Evolutionary conservation across 2,113 vertebrate genomes (phyloP).

Genomic region (Sinocyclocheilus maitianheensis): DNA sequence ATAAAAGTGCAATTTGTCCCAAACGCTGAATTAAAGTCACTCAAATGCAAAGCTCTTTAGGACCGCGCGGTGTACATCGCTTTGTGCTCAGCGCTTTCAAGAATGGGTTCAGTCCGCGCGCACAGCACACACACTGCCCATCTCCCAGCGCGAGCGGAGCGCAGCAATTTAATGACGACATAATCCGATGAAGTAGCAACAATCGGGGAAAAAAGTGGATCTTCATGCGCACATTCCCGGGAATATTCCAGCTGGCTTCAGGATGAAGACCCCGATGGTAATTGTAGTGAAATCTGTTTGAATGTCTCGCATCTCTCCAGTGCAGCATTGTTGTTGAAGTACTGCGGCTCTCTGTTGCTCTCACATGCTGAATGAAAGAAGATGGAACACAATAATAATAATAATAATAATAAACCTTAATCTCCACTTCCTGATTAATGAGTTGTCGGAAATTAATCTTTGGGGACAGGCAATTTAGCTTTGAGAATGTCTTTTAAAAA

Average conservation of each 20-base stretch:
- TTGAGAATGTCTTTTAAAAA: not conserved
- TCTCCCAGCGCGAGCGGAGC: constrained; percentile 62
- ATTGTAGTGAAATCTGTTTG: constrained; percentile 55
- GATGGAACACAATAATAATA: not conserved
- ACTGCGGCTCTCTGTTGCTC: constrained; percentile 31
- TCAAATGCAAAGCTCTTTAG: constrained; percentile 64
- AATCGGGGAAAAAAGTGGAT: constrained; percentile 78
- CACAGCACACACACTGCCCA: constrained; percentile 60
- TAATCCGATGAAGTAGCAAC: constrained; percentile 55
- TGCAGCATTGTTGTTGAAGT: constrained; percentile 42
- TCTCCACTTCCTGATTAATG: not conserved
- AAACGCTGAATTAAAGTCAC: not conserved
- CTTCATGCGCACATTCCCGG: constrained; percentile 72
- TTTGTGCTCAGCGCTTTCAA: constrained; percentile 74
- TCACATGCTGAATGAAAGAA: constrained; percentile 19
- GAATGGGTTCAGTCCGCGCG: constrained; percentile 73
- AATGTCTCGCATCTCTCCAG: constrained; percentile 18
- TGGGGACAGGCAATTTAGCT: not conserved
- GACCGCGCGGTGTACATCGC: constrained; percentile 69
- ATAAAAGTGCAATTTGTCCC: not conserved
- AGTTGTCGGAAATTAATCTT: not conserved
- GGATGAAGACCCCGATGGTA: constrained; percentile 95
- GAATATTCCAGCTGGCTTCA: constrained; percentile 74
- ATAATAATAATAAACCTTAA: not conserved
- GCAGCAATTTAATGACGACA: constrained; percentile 6